A percentile compares a stretch with the other conserved stretches of the same genome.
Conservation (phyloP, 2,113 vertebrate genomes). For the Cavia porcellus region DNA sequence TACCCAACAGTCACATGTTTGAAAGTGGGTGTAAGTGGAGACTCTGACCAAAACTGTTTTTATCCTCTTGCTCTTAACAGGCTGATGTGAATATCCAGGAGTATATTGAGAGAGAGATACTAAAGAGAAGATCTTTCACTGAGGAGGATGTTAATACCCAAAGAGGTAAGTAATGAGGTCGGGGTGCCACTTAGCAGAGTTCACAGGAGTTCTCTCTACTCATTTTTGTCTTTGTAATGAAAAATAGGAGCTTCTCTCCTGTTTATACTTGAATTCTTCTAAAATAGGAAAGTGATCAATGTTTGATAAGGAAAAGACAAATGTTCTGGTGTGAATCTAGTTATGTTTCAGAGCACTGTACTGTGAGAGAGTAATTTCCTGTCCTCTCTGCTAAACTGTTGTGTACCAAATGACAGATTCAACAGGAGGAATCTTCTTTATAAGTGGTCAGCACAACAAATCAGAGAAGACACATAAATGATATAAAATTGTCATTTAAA, state of each 20-base stretch:
- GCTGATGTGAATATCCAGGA: background rate
- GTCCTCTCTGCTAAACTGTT: background rate
- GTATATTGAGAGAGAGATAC: background rate
- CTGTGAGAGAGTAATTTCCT: background rate
- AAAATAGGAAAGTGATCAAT: conserved; percentile 15
- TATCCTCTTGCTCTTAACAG: background rate
- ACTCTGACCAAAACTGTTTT: conserved; percentile 15
- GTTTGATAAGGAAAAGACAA: conserved; percentile 12
- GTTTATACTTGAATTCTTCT: background rate
- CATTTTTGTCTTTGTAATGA: background rate
- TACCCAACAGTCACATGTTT: background rate
- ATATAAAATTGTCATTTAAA: conserved; percentile 13
- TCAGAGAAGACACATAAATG: conserved; percentile 53
- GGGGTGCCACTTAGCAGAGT: background rate
- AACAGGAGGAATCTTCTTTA: conserved; percentile 20
- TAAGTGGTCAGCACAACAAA: conserved; percentile 48
- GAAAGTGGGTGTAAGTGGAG: background rate
- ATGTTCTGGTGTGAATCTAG: background rate
- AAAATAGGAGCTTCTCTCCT: background rate
- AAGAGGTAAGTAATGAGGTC: background rate
- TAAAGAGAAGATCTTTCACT: conserved; percentile 17
- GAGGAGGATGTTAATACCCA: background rate
- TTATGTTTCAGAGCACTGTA: background rate
- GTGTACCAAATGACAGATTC: background rate
- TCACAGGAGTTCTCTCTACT: background rate